These are phyloP conservation scores for Coenonympha arcania DNA, from an alignment of 2,888 invertebrate species.

Conservation along the genomic window DNA sequence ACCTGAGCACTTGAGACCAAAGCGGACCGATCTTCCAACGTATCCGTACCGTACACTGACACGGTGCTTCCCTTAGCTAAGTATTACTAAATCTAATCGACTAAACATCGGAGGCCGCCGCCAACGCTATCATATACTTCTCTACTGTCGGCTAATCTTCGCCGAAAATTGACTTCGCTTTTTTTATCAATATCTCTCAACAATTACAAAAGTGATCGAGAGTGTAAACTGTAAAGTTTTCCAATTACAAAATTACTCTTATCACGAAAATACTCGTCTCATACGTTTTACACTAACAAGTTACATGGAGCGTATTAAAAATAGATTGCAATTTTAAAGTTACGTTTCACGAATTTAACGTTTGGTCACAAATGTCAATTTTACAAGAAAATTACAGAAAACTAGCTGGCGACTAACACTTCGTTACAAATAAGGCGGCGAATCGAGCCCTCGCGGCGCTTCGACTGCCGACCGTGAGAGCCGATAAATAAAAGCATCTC, in stretches of 20 bases:
- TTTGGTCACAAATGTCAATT: conserved; percentile 41
- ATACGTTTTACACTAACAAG: conserved; percentile 47
- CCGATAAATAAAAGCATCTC: conserved; percentile 32
- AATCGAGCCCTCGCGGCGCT: conserved; percentile 5
- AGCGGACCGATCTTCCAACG: conserved; percentile 30
- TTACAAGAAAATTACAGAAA: conserved; percentile 27
- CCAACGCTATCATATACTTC: conserved; percentile 28
- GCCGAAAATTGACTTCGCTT: conserved; percentile 55
- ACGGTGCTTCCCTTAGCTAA: conserved; percentile 27
- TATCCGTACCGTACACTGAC: conserved; percentile 8
- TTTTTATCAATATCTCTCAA: conserved; percentile 54
- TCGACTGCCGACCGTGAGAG: conserved; percentile 11
- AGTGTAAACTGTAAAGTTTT: conserved; percentile 56
- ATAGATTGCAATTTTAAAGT: conserved; percentile 44
- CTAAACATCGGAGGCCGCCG: conserved; percentile 31
- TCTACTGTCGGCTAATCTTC: conserved; percentile 35
- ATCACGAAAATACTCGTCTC: conserved; percentile 58
- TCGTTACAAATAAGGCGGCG: conserved; percentile 26
- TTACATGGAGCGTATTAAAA: conserved; percentile 54
- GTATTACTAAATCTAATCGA: conserved; percentile 31
- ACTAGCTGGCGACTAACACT: conserved; percentile 46
- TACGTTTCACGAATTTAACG: conserved; percentile 29
- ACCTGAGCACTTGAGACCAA: conserved; percentile 59
- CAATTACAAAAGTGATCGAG: conserved; percentile 70
- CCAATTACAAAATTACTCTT: conserved; percentile 62